Evolutionary conservation across 2,113 vertebrate genomes (phyloP), one percentile per base, ranked within the genome.

Genomic region (Ptilorrhoa leucosticta): DNA sequence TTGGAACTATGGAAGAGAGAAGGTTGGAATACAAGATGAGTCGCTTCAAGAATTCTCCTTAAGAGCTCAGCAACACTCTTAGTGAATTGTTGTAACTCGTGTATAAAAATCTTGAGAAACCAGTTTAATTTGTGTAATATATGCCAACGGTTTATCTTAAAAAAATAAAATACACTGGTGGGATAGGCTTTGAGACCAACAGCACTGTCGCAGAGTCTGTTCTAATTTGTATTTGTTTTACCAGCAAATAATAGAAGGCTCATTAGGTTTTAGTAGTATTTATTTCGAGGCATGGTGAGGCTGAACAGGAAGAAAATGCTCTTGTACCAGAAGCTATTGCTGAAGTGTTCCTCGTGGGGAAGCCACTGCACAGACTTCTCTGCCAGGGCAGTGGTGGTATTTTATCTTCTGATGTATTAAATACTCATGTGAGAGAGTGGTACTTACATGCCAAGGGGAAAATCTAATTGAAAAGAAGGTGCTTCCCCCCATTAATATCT

Each of bases 281-380:
- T 68, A 11, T 75, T 94, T 89, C 73, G 42, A 58, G 61, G 39
- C 22, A 26, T 21, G 5, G 10, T 51, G 64, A 57, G 30, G 9
- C 72, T 77, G 61, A 89, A 37, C 40, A 84, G 94, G 87, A 94
- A 37, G 72, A 85, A 86, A 89, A 86, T 66, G n/a, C 45, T 92
- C 6, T 86, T 42, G 9, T 21, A 26, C n/a, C 88, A 54, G 83
- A 72, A 83, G 87, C 51, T 81, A 1, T n/a, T 81, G 50, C 15
- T 84, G 70, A 75, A 84, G 21, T 64, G 73, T 53, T 95, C 24
- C 27, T 84, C 11, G 8, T 58, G 83, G 21, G 42, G 64, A 95
- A 71, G n/a, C 42, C 57, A 76, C 70, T 92, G 66, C 57, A 16
- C 35, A 83, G 53, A 54, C 20, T 68, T 60, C 60, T 79, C 77